These are phyloP conservation scores for Apteryx mantelli DNA, from an alignment of 2,113 vertebrate species.

Conservation along the genomic window DNA sequence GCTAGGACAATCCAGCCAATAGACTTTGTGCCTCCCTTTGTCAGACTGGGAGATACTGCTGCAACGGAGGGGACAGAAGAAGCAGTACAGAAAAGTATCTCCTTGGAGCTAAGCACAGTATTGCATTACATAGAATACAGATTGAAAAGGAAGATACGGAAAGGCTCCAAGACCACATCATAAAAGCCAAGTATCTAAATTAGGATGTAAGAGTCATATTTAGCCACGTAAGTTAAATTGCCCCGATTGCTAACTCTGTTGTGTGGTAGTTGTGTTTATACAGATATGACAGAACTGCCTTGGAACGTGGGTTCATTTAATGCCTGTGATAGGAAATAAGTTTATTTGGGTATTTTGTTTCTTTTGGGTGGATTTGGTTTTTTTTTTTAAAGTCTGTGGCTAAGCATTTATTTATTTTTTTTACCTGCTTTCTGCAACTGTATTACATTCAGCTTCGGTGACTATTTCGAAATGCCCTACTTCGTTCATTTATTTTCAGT, in stretches of 20 bases:
- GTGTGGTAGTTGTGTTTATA: not conserved
- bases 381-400: not conserved
- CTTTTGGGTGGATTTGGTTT: not conserved
- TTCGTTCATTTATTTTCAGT: not conserved
- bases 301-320: not conserved
- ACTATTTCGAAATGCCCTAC: not conserved
- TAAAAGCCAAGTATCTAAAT: constrained; percentile 14
- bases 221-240: not conserved
- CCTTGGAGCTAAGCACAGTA: not conserved
- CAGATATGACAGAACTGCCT: not conserved
- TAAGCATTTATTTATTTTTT: not conserved
- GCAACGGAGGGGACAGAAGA: not conserved
- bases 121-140: not conserved
- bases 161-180: not conserved
- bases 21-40: not conserved
- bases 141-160: not conserved
- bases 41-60: not conserved
- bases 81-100: not conserved
- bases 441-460: not conserved
- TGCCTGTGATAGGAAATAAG: not conserved
- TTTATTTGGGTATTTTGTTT: not conserved
- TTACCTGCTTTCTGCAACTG: not conserved
- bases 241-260: not conserved
- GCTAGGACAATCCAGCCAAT: not conserved
- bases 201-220: not conserved